Conservation (phyloP, 2,113 vertebrate genomes). For the Ahaetulla prasina region DNA sequence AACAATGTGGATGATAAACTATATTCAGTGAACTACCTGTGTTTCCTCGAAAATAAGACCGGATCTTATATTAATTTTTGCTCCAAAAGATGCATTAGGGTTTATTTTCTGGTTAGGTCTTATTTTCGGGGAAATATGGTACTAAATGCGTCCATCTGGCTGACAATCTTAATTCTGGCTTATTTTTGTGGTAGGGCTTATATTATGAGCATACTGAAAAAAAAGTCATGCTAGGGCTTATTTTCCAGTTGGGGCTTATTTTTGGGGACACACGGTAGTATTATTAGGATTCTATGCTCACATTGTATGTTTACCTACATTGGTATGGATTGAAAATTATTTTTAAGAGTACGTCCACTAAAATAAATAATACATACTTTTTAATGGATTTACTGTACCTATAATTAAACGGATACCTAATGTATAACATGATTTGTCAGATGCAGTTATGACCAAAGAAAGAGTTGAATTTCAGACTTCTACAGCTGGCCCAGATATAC, state of each 20-base stretch:
- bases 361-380: background rate
- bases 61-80: too few relatives aligned
- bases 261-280: background rate
- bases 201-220: too few relatives aligned
- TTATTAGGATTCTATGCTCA: background rate
- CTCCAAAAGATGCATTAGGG: too few relatives aligned
- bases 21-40: background rate
- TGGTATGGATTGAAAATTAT: background rate
- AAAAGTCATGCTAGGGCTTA: too few relatives aligned
- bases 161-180: too few relatives aligned
- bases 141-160: too few relatives aligned
- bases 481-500: slow-evolving; percentile 14
- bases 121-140: too few relatives aligned
- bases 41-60: too few relatives aligned
- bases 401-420: background rate
- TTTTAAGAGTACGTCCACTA: background rate
- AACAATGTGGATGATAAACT: background rate
- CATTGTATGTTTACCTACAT: background rate
- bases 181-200: too few relatives aligned
- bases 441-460: background rate
- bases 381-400: background rate
- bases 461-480: slow-evolving; percentile 19
- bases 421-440: background rate
- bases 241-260: too few relatives aligned
- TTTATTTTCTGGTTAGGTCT: too few relatives aligned